Conservation (phyloP, 2,113 vertebrate species). For the Stercorarius parasiticus region DNA sequence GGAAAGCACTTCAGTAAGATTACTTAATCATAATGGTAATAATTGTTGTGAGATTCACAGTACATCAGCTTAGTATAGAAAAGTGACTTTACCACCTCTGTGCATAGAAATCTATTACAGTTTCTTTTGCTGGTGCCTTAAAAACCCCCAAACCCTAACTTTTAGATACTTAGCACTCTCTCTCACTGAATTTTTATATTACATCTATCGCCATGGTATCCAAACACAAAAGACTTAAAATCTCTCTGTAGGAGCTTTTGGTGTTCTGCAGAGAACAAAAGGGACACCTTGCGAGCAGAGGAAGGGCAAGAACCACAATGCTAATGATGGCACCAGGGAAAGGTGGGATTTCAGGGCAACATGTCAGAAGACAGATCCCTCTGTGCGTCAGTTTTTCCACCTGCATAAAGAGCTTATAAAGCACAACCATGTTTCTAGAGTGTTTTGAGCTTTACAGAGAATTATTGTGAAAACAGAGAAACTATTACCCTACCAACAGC, state of each 20-base stretch:
- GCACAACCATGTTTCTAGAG: neutral
- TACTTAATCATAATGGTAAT: neutral
- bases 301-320: neutral
- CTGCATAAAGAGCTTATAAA: neutral
- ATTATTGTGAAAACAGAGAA: neutral
- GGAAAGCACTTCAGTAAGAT: neutral
- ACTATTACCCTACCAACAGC: neutral
- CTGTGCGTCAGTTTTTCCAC: neutral
- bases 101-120: neutral
- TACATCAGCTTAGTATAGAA: neutral
- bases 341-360: neutral
- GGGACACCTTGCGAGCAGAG: neutral
- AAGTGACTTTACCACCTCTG: neutral
- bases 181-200: neutral
- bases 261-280: neutral
- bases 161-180: neutral
- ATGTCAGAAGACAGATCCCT: neutral
- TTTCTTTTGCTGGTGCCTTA: neutral
- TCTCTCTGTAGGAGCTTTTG: neutral
- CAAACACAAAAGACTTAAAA: conserved; percentile 4
- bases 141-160: neutral
- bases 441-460: neutral
- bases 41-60: neutral
- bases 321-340: neutral
- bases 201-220: neutral